These are phyloP conservation scores for Trichoplusia ni DNA, from an alignment of 1,140 invertebrate species.

Conservation along the genomic window DNA sequence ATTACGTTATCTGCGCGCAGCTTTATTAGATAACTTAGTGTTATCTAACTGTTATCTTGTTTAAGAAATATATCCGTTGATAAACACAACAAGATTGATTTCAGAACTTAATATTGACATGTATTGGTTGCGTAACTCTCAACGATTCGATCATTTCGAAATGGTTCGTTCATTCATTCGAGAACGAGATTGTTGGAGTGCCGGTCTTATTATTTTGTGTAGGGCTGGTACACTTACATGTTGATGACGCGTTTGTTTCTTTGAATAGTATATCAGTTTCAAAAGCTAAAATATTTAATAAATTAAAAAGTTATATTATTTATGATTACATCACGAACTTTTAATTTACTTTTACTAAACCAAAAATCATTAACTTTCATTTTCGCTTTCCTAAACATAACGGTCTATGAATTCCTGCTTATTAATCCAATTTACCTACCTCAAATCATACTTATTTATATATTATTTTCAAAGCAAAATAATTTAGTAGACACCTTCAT, in stretches of 20 bases:
- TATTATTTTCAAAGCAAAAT: background rate
- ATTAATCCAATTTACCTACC: too few relatives aligned
- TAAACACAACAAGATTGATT: constrained; percentile 18
- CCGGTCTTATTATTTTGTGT: constrained; percentile 11
- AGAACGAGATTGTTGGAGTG: constrained; percentile 15
- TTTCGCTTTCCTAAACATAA: too few relatives aligned
- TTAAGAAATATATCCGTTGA: constrained; percentile 19
- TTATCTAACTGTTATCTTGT: constrained; percentile 25
- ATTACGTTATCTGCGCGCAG: constrained; percentile 20
- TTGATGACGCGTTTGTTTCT: too few relatives aligned
- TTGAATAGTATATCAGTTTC: too few relatives aligned
- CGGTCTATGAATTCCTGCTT: too few relatives aligned
- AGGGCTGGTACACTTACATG: constrained; percentile 26
- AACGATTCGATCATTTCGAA: constrained; percentile 30
- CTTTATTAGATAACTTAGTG: constrained; percentile 20
- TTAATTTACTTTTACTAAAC: too few relatives aligned
- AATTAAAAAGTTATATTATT: too few relatives aligned
- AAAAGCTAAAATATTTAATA: too few relatives aligned
- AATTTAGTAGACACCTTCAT: background rate
- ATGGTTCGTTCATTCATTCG: constrained; percentile 34
- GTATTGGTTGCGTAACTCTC: constrained; percentile 5
- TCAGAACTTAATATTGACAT: constrained; percentile 17
- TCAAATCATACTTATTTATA: background rate
- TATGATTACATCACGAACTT: too few relatives aligned
- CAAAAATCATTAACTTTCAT: too few relatives aligned